These are phyloP conservation scores for Epinephelus lanceolatus DNA, from an alignment of 2,113 vertebrate species.

Conservation along the genomic window DNA sequence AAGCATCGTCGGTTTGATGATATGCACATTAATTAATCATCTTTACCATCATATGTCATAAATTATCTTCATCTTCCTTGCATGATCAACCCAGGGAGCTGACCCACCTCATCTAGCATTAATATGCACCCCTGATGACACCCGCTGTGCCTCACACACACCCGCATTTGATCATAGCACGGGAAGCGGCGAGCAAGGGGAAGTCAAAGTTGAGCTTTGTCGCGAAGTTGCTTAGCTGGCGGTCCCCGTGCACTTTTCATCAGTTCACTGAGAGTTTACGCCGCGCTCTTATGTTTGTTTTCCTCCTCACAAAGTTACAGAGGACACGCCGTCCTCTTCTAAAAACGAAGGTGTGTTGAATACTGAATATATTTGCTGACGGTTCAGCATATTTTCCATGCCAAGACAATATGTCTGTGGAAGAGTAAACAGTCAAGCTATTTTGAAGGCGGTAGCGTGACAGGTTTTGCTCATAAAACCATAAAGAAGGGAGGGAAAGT, in stretches of 20 bases:
- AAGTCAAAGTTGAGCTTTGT: conserved; percentile 65
- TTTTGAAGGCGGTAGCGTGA: conserved; percentile 72
- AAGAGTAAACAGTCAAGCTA: conserved; percentile 72
- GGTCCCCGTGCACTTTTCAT: conserved; percentile 40
- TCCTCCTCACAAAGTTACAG: conserved; percentile 63
- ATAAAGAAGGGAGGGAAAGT: conserved; percentile 51
- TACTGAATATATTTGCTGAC: conserved; percentile 70
- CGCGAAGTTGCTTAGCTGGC: conserved; percentile 51
- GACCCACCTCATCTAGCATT: conserved; percentile 67
- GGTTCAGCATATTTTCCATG: conserved; percentile 69
- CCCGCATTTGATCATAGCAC: conserved; percentile 41
- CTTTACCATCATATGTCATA: conserved; percentile 50
- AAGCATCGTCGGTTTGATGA: conserved; percentile 55
- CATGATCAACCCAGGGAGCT: conserved; percentile 53
- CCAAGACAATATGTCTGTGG: conserved; percentile 63
- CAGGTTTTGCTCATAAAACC: conserved; percentile 67
- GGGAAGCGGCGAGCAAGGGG: conserved; percentile 7
- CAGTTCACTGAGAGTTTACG: conserved; percentile 72
- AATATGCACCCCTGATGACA: conserved; percentile 48
- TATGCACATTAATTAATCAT: conserved; percentile 75
- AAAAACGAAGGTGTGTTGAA: conserved; percentile 69
- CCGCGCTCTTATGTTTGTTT: conserved; percentile 67
- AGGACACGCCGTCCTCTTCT: conserved; percentile 72
- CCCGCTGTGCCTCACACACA: conserved; percentile 2
- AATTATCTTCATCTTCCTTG: conserved; percentile 67